Conservation (phyloP, 2,113 vertebrate genomes). For the Perccottus glenii region DNA sequence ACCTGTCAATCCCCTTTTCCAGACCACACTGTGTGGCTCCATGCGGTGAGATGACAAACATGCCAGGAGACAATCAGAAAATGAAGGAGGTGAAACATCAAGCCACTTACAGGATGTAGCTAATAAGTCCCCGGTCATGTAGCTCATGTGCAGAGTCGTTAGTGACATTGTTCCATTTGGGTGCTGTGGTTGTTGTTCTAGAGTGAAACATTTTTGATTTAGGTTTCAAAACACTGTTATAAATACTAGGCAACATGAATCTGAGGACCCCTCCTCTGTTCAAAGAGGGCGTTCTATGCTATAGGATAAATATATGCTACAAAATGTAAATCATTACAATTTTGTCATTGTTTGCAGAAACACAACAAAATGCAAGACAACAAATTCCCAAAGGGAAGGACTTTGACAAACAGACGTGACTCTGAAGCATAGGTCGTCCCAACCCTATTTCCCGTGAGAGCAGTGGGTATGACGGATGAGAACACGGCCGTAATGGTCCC, state of each 20-base stretch:
- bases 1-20: slow-evolving; percentile 20
- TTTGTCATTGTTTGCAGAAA: slow-evolving; percentile 13
- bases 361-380: not conserved
- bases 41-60: not conserved
- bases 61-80: not conserved
- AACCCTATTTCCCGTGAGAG: slow-evolving; percentile 42
- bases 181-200: too few relatives aligned
- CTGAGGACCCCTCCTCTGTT: too few relatives aligned
- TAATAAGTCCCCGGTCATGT: not conserved
- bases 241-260: too few relatives aligned
- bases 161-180: too few relatives aligned
- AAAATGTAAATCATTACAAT: not conserved
- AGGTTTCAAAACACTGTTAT: too few relatives aligned
- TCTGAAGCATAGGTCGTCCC: slow-evolving; percentile 31
- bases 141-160: too few relatives aligned
- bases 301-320: too few relatives aligned
- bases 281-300: too few relatives aligned
- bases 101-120: not conserved
- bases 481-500: slow-evolving; percentile 35
- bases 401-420: slow-evolving; percentile 12
- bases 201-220: too few relatives aligned
- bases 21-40: not conserved
- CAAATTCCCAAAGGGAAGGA: slow-evolving; percentile 1
- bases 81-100: too few relatives aligned
- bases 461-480: slow-evolving; percentile 27